Evolutionary conservation across 2,888 invertebrate species (phyloP), one percentile per base, ranked within the genome.

Genomic region (Metacarcinus magister): DNA sequence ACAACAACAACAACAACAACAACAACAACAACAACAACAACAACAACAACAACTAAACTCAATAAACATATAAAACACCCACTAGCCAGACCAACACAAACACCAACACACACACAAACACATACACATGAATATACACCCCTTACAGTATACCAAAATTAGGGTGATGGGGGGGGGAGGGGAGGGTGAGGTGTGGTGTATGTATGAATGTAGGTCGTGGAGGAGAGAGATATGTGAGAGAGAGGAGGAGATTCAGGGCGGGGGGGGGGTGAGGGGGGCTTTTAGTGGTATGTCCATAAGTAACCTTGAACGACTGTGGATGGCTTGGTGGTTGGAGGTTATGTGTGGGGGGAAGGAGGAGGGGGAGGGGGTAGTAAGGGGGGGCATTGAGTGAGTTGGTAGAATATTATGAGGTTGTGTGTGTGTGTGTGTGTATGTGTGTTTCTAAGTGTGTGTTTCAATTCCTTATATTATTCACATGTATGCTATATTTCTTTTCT

Each of bases 221-320:
- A 13, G 16, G 60, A 60, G 60, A 60, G 60, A 60, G 60, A 60
- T 7, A 60, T 5, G 16, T 7, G 16, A 60, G 60, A 60, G 60
- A 60, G 60, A 60, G 60, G 5, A 23, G 67, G 5, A 5, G 5
- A n/a, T 19, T 2, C 23, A 67, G 67, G 23, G 67, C 1, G 67
- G 23, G 67, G 23, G 67, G 5, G 67, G 23, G 67, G 19, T 5
- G 2, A 23, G 19, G 67, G 23, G 67, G 5, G 67, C 67, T 67
- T 67, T 67, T 67, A 67, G 67, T 67, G 67, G 67, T 67, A 54
- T 67, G 67, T 23, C 23, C 67, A 67, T 67, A 67, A 67, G 67
- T 67, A 67, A 67, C 67, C 67, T 67, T 67, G 67, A 67, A 67
- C n/a, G 67, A 67, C 23, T 16, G 60, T 10, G 19, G 60, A 16